These are phyloP conservation scores for Phoxinus dragarum DNA, from an alignment of 2,797 vertebrate genomes.

Conservation along the genomic window DNA sequence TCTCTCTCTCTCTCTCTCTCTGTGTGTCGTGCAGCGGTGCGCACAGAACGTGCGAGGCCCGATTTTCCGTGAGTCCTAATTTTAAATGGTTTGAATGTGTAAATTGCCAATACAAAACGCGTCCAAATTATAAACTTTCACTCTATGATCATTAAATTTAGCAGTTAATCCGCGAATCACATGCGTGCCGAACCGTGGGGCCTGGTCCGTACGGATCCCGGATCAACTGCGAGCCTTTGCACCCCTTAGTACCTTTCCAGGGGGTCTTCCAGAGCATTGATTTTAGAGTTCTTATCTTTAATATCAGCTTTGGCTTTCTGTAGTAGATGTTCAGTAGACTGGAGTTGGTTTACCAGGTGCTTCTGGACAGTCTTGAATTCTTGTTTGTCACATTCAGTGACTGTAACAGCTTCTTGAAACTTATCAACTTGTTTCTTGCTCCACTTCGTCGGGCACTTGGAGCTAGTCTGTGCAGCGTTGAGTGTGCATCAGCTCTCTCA, in stretches of 20 bases:
- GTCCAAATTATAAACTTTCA: too few species aligned
- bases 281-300: background rate
- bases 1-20: too few species aligned
- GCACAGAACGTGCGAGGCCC: too few species aligned
- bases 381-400: background rate
- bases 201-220: too few species aligned
- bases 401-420: background rate
- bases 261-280: background rate
- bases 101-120: too few species aligned
- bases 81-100: too few species aligned
- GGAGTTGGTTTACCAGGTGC: background rate
- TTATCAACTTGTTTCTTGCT: background rate
- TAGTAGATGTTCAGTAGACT: background rate
- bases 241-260: background rate
- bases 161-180: too few species aligned
- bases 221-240: too few species aligned
- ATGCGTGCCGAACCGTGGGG: background rate
- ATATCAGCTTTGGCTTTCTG: background rate
- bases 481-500: too few species aligned
- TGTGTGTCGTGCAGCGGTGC: too few species aligned
- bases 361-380: background rate
- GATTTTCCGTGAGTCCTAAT: too few species aligned
- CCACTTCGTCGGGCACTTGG: background rate
- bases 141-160: too few species aligned
- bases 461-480: background rate